Conservation (phyloP, 2,888 invertebrate genomes). For the Rugalucina vietnamica region DNA sequence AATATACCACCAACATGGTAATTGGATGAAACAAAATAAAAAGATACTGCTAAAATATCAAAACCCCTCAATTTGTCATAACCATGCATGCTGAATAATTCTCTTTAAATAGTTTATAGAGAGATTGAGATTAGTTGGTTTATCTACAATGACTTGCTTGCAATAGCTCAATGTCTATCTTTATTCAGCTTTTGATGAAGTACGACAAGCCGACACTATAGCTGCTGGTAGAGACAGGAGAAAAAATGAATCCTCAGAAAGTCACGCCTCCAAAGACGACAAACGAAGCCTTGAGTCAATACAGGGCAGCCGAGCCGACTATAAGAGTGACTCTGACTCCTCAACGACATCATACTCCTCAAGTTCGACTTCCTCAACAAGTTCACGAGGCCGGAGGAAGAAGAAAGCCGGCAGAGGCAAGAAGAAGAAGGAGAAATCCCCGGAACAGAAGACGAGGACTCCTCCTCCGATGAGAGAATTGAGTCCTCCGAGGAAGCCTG, state of each 20-base stretch:
- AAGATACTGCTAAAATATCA: too few relatives aligned
- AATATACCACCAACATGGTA: too few relatives aligned
- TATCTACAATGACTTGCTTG: too few relatives aligned
- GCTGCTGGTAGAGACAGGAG: constrained; percentile 50
- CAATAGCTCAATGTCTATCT: too few relatives aligned
- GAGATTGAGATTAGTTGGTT: too few relatives aligned
- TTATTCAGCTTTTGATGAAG: constrained; percentile 61
- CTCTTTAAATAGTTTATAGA: too few relatives aligned
- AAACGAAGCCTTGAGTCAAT: constrained; percentile 57
- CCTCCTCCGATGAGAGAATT: constrained; percentile 48
- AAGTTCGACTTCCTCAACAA: constrained; percentile 6
- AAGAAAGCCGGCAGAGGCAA: neutral
- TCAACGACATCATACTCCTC: constrained; percentile 52
- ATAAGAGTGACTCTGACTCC: constrained; percentile 55
- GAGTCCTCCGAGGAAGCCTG: constrained; percentile 53
- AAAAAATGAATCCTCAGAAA: constrained; percentile 53
- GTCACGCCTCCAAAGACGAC: constrained; percentile 58
- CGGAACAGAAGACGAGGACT: constrained; percentile 46
- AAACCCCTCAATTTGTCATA: too few relatives aligned
- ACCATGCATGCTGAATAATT: too few relatives aligned
- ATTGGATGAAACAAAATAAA: too few relatives aligned
- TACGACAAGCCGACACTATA: constrained; percentile 38
- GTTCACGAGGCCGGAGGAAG: neutral
- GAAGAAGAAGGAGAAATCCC: constrained; percentile 12
- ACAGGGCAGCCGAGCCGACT: constrained; percentile 47